Evolutionary conservation across 2,113 vertebrate genomes (phyloP).

Genomic region (Cebus imitator): DNA sequence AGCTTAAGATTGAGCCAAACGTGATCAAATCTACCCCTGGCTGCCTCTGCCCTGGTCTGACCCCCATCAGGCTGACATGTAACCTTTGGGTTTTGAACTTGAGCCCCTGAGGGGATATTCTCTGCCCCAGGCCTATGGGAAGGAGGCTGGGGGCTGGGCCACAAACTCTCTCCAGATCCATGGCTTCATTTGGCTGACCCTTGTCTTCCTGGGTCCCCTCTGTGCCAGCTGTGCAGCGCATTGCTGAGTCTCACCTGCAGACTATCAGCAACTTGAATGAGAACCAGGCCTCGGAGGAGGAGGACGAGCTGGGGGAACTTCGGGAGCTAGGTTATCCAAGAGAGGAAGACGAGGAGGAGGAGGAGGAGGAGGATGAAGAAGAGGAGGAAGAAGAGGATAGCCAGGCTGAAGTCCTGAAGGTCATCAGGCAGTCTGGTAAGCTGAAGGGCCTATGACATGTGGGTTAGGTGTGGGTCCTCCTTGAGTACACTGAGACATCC

Average conservation of each 20-base stretch:
- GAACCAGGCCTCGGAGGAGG: conserved; percentile 86
- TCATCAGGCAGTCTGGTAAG: conserved; percentile 64
- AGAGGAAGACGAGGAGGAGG: conserved; percentile 84
- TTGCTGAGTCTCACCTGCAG: conserved; percentile 92
- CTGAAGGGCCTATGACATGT: neutral
- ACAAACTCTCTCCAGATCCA: neutral
- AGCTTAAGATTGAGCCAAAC: conserved; percentile 13
- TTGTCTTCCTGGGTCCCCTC: neutral
- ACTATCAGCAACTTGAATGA: conserved; percentile 86
- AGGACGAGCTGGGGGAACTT: conserved; percentile 82
- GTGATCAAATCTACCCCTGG: neutral
- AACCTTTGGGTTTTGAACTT: neutral
- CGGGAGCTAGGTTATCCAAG: conserved; percentile 80
- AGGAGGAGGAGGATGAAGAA: conserved; percentile 80
- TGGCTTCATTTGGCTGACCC: neutral
- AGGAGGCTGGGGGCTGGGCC: neutral
- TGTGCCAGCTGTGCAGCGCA: conserved; percentile 90
- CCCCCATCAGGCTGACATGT: neutral
- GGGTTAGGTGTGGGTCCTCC: neutral
- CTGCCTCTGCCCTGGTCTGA: neutral
- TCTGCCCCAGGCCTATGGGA: neutral
- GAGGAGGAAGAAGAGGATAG: conserved; percentile 76
- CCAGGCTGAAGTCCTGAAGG: conserved; percentile 72
- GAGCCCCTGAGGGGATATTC: neutral
- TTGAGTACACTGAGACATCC: neutral